Evolutionary conservation across 1,140 invertebrate genomes (phyloP).

Genomic region (Lucilia cuprina): DNA sequence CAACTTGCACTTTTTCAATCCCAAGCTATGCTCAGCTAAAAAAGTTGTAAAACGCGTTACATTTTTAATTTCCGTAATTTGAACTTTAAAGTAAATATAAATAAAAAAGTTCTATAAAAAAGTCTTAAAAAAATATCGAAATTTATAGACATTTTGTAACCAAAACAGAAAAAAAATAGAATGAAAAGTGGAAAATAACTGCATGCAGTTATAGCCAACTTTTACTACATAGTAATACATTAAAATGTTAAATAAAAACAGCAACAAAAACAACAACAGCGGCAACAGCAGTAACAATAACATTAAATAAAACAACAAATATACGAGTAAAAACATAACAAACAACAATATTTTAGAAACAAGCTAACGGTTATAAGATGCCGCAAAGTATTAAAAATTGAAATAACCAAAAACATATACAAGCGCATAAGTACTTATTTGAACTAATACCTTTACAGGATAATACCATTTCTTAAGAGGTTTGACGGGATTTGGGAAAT

Average conservation of each 20-base stretch:
- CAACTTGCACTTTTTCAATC: not conserved
- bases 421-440: not conserved
- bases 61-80: conserved; percentile 64
- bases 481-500: too few relatives aligned
- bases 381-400: conserved; percentile 20
- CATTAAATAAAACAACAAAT: not conserved
- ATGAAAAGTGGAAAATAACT: not conserved
- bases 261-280: not conserved
- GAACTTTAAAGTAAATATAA: conserved; percentile 46
- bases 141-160: conserved; percentile 60
- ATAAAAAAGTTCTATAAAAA: conserved; percentile 44
- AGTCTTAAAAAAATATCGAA: conserved; percentile 63
- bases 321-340: not conserved
- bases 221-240: conserved; percentile 26
- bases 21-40: conserved; percentile 5
- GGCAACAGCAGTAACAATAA: not conserved
- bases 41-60: conserved; percentile 53
- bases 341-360: conserved; percentile 36
- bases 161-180: not conserved
- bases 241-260: conserved; percentile 38
- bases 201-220: not conserved
- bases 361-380: not conserved
- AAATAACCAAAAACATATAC: not conserved
- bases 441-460: not conserved
- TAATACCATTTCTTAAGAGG: not conserved